Conservation (phyloP, 2,888 invertebrate species). For the Helobdella robusta region DNA sequence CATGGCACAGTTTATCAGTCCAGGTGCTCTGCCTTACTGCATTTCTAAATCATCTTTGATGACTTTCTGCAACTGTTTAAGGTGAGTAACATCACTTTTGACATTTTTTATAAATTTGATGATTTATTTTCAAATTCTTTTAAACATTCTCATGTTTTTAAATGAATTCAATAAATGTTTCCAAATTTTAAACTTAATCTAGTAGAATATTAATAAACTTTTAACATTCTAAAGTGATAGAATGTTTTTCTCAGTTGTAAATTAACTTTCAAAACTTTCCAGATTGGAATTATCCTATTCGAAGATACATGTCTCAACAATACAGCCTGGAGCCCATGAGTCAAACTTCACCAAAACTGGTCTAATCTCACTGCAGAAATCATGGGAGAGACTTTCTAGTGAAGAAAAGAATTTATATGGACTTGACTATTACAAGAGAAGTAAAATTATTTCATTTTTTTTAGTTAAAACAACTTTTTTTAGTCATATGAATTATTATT, state of each 20-base stretch:
- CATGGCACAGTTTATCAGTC: slow-evolving; percentile 42
- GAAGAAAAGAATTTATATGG: slow-evolving; percentile 20
- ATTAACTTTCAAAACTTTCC: neutral
- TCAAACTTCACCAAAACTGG: slow-evolving; percentile 13
- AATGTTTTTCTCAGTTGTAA: neutral
- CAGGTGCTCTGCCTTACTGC: slow-evolving; percentile 42
- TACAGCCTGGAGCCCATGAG: slow-evolving; percentile 24
- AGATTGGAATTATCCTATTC: slow-evolving; percentile 17
- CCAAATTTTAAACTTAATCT: too few species aligned
- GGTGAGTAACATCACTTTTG: slow-evolving; percentile 15
- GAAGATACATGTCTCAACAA: slow-evolving; percentile 16
- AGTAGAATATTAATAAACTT: too few species aligned
- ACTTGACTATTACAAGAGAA: slow-evolving; percentile 21
- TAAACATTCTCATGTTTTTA: neutral
- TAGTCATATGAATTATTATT: too few species aligned
- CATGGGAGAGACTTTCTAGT: slow-evolving; percentile 16
- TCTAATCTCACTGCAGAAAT: neutral
- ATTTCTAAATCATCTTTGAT: slow-evolving; percentile 45
- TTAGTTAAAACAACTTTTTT: too few species aligned
- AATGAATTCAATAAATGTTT: neutral
- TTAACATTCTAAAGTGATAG: neutral
- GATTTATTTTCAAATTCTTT: neutral
- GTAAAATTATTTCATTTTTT: slow-evolving; percentile 10
- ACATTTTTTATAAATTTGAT: neutral
- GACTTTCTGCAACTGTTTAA: slow-evolving; percentile 42